These are phyloP conservation scores for Anas platyrhynchos DNA, from an alignment of 2,113 vertebrate species.

Conservation along the genomic window DNA sequence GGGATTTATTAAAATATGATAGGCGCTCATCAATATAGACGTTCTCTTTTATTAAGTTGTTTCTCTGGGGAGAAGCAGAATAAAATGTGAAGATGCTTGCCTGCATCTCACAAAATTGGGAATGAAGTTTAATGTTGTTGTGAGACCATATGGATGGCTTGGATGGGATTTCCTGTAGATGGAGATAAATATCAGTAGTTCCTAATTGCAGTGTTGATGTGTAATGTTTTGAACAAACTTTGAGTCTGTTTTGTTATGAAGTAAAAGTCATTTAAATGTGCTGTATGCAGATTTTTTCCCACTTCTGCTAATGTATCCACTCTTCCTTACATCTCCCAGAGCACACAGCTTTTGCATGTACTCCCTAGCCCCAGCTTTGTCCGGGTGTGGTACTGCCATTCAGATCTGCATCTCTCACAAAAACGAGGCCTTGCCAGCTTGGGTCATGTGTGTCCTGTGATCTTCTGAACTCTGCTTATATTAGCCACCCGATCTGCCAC, in stretches of 20 bases:
- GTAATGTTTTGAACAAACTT: neutral
- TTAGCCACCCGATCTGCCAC: neutral
- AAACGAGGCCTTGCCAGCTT: neutral
- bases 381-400: neutral
- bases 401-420: neutral
- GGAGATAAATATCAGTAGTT: neutral
- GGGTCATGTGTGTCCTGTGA: neutral
- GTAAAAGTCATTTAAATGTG: neutral
- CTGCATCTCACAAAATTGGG: neutral
- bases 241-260: neutral
- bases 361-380: neutral
- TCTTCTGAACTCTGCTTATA: neutral
- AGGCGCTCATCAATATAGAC: neutral
- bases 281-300: neutral
- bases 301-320: neutral
- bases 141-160: neutral
- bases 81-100: fast-evolving
- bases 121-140: neutral
- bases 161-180: neutral
- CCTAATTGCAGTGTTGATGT: neutral
- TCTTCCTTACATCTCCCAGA: neutral
- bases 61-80: neutral
- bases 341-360: neutral
- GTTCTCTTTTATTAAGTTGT: neutral
- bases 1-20: neutral